These are phyloP conservation scores for Hypena proboscidalis DNA, from an alignment of 2,888 invertebrate species.

Conservation along the genomic window DNA sequence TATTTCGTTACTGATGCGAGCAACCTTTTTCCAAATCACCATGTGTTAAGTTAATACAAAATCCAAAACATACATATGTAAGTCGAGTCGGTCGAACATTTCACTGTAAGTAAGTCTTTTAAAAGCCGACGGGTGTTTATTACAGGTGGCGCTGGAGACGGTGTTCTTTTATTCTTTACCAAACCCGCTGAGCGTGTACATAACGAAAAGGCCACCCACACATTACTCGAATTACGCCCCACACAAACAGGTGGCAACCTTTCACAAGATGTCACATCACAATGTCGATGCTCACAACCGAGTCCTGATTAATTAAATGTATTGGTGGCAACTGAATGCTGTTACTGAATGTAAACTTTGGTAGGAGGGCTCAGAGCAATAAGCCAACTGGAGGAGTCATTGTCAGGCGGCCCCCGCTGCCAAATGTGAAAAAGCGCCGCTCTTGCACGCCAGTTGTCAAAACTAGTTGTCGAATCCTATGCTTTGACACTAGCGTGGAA, in stretches of 20 bases:
- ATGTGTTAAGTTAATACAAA: slow-evolving; percentile 13
- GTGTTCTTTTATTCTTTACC: slow-evolving; percentile 1
- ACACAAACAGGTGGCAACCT: neutral
- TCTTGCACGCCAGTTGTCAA: too few relatives aligned
- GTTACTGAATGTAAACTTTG: too few relatives aligned
- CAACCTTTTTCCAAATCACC: neutral
- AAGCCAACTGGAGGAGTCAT: too few relatives aligned
- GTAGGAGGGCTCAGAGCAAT: too few relatives aligned
- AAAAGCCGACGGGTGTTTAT: slow-evolving; percentile 19
- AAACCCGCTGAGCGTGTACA: neutral
- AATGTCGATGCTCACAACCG: neutral
- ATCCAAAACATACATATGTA: slow-evolving; percentile 10
- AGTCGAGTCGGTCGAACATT: neutral
- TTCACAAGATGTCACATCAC: neutral
- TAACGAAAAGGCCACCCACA: neutral
- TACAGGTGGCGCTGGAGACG: slow-evolving; percentile 4
- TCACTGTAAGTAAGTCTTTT: slow-evolving; percentile 21
- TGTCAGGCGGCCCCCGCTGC: too few relatives aligned
- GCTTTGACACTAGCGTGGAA: too few relatives aligned
- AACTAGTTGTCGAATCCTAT: too few relatives aligned
- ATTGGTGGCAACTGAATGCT: slow-evolving; percentile 3
- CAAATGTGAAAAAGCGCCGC: too few relatives aligned
- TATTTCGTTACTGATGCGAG: too few relatives aligned
- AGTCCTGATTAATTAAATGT: slow-evolving; percentile 1
- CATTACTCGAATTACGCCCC: neutral